Evolutionary conservation across 2,797 vertebrate species (phyloP).

Genomic region (Nasua narica): DNA sequence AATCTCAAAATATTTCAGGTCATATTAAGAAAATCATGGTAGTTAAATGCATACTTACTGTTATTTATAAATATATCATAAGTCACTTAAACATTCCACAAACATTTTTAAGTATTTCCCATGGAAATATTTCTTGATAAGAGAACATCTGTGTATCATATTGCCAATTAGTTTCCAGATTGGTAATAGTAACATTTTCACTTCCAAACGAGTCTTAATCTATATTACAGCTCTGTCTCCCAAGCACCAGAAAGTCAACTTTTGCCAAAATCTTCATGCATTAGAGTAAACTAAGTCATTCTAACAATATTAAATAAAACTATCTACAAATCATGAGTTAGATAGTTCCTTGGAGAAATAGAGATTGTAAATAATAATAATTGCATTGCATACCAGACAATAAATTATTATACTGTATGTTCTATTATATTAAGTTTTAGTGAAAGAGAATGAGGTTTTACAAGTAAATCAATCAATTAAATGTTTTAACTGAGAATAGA

Average conservation of each 20-base stretch:
- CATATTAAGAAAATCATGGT: background rate
- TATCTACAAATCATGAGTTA: background rate
- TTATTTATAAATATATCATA: background rate
- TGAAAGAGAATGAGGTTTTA: background rate
- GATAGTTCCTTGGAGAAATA: background rate
- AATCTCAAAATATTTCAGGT: background rate
- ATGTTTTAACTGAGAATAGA: background rate
- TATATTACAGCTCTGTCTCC: background rate
- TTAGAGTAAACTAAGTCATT: background rate
- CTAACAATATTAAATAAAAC: background rate
- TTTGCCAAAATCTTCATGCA: background rate
- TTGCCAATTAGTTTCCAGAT: background rate
- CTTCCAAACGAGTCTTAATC: background rate
- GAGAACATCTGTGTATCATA: background rate
- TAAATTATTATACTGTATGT: background rate
- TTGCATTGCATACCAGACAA: background rate
- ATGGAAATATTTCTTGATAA: background rate
- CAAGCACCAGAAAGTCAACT: background rate
- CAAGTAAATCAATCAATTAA: background rate
- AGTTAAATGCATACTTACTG: background rate
- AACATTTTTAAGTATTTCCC: background rate
- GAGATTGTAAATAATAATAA: background rate
- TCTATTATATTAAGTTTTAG: background rate
- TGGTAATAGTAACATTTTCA: conserved; percentile 15
- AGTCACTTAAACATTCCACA: background rate